Percentiles rank a stretch among this genome's conserved stretches.
These are phyloP conservation scores for Cololabis saira DNA, from an alignment of 2,113 vertebrate species.

Conservation along the genomic window DNA sequence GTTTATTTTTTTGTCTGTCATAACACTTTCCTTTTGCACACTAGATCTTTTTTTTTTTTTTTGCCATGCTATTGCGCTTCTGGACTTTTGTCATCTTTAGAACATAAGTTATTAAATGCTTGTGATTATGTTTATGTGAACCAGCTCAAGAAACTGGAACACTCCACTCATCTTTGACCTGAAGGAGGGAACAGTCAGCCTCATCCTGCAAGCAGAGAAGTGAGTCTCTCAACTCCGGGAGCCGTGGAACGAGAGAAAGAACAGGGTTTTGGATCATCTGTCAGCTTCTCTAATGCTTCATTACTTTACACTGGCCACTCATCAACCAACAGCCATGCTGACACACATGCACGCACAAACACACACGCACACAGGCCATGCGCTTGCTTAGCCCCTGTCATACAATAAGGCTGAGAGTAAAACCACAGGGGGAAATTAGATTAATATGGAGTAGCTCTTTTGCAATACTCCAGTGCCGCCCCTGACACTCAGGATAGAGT, in stretches of 20 bases:
- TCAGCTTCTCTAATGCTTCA: constrained; percentile 65
- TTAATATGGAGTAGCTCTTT: constrained; percentile 75
- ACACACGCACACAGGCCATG: constrained; percentile 17
- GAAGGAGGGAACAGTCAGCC: constrained; percentile 94
- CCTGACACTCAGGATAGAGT: constrained; percentile 46
- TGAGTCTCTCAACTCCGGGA: constrained; percentile 71
- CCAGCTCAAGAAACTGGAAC: constrained; percentile 96
- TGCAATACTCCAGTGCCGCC: constrained; percentile 55
- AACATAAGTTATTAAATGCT: background rate
- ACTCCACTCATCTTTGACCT: constrained; percentile 97
- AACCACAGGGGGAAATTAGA: constrained; percentile 68
- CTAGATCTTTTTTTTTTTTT: background rate
- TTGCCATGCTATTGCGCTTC: too few species aligned
- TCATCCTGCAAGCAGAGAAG: constrained; percentile 96
- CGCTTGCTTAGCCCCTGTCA: constrained; percentile 56
- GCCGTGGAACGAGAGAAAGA: constrained; percentile 44
- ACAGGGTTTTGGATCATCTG: constrained; percentile 48
- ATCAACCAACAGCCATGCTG: constrained; percentile 36
- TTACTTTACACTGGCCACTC: constrained; percentile 60
- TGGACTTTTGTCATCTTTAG: background rate
- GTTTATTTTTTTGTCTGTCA: too few species aligned
- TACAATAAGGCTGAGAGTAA: constrained; percentile 69
- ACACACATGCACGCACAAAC: constrained; percentile 14
- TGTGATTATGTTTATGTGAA: constrained; percentile 21
- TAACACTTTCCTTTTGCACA: too few species aligned